phyloP scores from a whole-genome alignment of 2,888 invertebrate species.

The Lacanobia wlatinum region DNA sequence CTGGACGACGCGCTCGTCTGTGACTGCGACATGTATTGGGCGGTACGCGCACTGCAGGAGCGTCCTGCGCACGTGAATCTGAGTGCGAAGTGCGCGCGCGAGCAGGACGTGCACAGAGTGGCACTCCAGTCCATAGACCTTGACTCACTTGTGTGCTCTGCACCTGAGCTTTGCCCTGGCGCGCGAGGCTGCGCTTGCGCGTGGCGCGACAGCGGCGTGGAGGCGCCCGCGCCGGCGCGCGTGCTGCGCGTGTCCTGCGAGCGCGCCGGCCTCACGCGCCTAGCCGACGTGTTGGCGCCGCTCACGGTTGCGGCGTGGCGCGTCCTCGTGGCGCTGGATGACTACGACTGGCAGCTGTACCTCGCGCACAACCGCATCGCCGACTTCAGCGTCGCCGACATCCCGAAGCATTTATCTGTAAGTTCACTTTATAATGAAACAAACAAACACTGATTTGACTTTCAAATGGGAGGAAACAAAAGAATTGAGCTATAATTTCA shows the following conservation, averaged over 20 bases:
- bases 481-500: too few relatives aligned
- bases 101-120: background rate
- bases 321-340: background rate
- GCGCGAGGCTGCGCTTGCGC: constrained; percentile 10
- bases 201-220: background rate
- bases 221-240: background rate
- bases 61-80: constrained; percentile 16
- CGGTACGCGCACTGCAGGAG: constrained; percentile 37
- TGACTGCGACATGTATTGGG: constrained; percentile 60
- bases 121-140: too few relatives aligned
- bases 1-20: constrained; percentile 36
- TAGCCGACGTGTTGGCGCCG: constrained; percentile 4
- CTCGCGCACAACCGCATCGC: constrained; percentile 51
- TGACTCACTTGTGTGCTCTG: background rate
- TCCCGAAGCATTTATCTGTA: constrained; percentile 47
- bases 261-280: background rate
- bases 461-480: too few relatives aligned
- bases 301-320: background rate
- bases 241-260: constrained; percentile 13
- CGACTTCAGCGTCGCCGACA: constrained; percentile 27
- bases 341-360: constrained; percentile 41
- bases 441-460: too few relatives aligned
- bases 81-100: background rate
- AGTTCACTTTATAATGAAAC: background rate
- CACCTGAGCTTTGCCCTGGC: constrained; percentile 10